Base-by-base conservation (phyloP, 2,113 vertebrate genomes). In the Psammodynastes pulverulentus region DNA sequence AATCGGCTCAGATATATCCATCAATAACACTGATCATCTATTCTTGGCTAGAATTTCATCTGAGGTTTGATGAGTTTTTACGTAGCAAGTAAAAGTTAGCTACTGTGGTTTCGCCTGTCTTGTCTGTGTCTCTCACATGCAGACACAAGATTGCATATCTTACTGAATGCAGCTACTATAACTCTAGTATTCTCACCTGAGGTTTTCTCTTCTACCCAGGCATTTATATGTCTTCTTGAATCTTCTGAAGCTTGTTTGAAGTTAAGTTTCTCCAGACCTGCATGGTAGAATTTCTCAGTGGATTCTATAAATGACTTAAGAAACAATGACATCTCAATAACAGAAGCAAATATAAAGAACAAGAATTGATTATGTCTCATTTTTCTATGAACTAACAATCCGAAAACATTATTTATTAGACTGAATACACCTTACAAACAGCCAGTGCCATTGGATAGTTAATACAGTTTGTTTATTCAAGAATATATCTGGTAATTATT, bases 141-240 rank as follows among this genome's bases (percentile, higher is more conserved):
- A 79, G 2, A 34, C n/a, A 79, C 67, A 79, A 39, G 3, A 79
- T 19, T 79, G 15, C n/a, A 39, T 17, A 0, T 39, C 15, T 79
- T 72, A 6, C 62, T 72, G 8, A 79, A 34, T 19, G 6, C n/a
- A 79, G 15, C 15, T 67, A 6, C 62, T 79, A 79, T 79, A 79
- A 79, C n/a, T 79, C 67, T 13, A 62, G 26, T 2, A 12, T 62
- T 62, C 58, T 96, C 92, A 99, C 99, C 97, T 94, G 98, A 97
- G 0, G 99, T 99, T 96, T 97, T 98, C 84, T 98, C 93, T 89
- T 97, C 96, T 13, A 99, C 99, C 99, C 99, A 99, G 92, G 34
- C 84, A 84, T 99, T 99, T 94, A 99, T 99, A 92, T 98, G 97
- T 1, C 90, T 96, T 92, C 98, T 97, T 94, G 97, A 97, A 4